Conservation (phyloP, 2,888 invertebrate species). For the Drosophila suboccidentalis region DNA sequence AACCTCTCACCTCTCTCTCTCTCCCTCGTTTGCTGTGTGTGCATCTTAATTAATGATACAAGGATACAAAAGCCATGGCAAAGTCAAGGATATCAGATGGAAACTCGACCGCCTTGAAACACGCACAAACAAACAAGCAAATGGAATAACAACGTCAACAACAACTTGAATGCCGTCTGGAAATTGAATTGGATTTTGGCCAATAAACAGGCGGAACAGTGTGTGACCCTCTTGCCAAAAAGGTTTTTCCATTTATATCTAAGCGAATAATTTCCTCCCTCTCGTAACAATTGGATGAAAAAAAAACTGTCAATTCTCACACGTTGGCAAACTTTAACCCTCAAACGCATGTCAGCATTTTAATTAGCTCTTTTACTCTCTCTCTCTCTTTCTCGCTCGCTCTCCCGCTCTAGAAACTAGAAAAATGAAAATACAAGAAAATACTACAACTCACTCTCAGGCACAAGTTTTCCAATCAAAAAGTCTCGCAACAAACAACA, state of each 20-base stretch:
- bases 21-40: conserved; percentile 4
- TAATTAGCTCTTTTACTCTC: conserved; percentile 41
- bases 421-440: conserved; percentile 4
- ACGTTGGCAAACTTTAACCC: conserved; percentile 46
- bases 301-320: conserved; percentile 48
- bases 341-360: conserved; percentile 39
- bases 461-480: conserved; percentile 60
- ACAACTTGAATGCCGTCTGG: conserved; percentile 20
- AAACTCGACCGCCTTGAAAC: conserved; percentile 26
- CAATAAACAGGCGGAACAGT: background rate
- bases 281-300: too few species aligned
- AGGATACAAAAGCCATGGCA: conserved; percentile 35
- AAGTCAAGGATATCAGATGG: conserved; percentile 59
- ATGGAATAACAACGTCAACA: conserved; percentile 36
- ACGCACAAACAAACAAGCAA: conserved; percentile 26
- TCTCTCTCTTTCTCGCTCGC: background rate
- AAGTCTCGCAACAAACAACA: conserved; percentile 43
- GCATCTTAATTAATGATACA: conserved; percentile 68
- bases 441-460: conserved; percentile 28
- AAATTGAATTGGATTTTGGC: conserved; percentile 32
- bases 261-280: background rate
- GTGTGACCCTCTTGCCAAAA: background rate
- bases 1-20: background rate
- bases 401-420: background rate
- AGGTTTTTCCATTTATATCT: background rate